Percentiles rank a stretch among this genome's conserved stretches.
Evolutionary conservation across 2,113 vertebrate genomes (phyloP).

Genomic region (Oncorhynchus kisutch): DNA sequence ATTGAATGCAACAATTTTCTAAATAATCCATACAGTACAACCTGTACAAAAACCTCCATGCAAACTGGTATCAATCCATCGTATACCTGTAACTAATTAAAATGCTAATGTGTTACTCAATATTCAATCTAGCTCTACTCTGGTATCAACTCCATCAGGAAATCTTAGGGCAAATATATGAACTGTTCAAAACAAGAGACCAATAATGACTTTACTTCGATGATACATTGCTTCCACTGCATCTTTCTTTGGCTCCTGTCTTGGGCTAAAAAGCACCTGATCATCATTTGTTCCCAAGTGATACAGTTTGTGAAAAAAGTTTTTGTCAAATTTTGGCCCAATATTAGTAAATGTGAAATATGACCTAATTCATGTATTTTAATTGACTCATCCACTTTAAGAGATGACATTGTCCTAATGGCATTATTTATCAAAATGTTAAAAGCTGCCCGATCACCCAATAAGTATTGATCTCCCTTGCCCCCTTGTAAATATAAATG

Average conservation of each 20-base stretch:
- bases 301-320: not conserved
- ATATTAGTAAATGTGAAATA: not conserved
- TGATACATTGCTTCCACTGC: not conserved
- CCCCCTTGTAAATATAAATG: not conserved
- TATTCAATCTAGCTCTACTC: too few relatives aligned
- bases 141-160: too few relatives aligned
- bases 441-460: not conserved
- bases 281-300: not conserved
- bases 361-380: not conserved
- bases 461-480: not conserved
- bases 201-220: slow-evolving; percentile 7
- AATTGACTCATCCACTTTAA: not conserved
- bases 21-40: too few relatives aligned
- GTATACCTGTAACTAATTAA: too few relatives aligned
- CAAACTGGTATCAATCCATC: too few relatives aligned
- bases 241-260: slow-evolving; percentile 26
- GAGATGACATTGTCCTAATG: not conserved
- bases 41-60: too few relatives aligned
- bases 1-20: too few relatives aligned
- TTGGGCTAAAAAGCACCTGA: not conserved
- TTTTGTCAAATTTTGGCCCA: too few relatives aligned
- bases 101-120: too few relatives aligned
- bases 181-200: slow-evolving; percentile 30
- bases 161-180: slow-evolving; percentile 33
- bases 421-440: slow-evolving; percentile 1